Evolutionary conservation across 1,140 invertebrate species (phyloP).

Genomic region (Galleria mellonella): DNA sequence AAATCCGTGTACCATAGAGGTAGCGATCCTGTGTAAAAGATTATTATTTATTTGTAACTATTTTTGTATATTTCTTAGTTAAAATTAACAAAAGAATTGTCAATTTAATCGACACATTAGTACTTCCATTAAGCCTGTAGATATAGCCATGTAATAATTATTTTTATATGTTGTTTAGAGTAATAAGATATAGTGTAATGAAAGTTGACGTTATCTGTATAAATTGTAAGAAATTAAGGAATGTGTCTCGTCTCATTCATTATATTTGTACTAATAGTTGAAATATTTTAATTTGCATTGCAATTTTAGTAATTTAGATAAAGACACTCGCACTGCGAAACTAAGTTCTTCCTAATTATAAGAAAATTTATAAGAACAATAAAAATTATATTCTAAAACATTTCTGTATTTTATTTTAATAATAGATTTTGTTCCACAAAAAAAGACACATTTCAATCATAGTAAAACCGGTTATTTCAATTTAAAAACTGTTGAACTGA

Average conservation of each 20-base stretch:
- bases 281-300: constrained; percentile 33
- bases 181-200: too few relatives aligned
- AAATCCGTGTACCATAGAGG: constrained; percentile 12
- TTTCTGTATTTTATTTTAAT: constrained; percentile 2
- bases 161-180: constrained; percentile 38
- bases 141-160: constrained; percentile 38
- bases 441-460: too few relatives aligned
- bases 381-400: constrained; percentile 60
- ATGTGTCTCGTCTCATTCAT: constrained; percentile 70
- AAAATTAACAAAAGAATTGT: constrained; percentile 26
- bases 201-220: constrained; percentile 50
- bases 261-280: constrained; percentile 52
- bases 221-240: constrained; percentile 55
- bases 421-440: too few relatives aligned
- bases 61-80: constrained; percentile 59
- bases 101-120: constrained; percentile 31
- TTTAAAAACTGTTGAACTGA: too few relatives aligned
- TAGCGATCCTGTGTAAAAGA: constrained; percentile 53
- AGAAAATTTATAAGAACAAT: constrained; percentile 68
- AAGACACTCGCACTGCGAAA: constrained; percentile 57
- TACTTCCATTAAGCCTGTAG: constrained; percentile 61
- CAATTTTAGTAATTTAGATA: constrained; percentile 42
- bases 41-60: constrained; percentile 72
- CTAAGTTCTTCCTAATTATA: constrained; percentile 65
- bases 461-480: too few relatives aligned